Conservation (phyloP, 64 coral and sea anemone species). For the Orbicella faveolata region DNA sequence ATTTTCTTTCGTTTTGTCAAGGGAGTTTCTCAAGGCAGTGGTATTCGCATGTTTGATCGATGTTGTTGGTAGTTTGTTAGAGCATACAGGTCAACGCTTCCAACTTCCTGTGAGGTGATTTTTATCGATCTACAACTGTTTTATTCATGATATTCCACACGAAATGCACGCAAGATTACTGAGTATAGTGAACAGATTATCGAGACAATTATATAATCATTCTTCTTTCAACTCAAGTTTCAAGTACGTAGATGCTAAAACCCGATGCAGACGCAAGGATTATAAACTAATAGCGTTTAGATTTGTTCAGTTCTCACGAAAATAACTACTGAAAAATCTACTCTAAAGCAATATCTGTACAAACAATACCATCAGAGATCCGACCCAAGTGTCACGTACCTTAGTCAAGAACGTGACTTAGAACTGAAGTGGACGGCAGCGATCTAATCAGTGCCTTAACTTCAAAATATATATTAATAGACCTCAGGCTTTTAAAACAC, state of each 20-base stretch:
- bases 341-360: slow-evolving; percentile 17
- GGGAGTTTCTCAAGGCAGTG: not conserved
- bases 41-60: not conserved
- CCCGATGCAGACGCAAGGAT: not conserved
- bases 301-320: slow-evolving; percentile 12
- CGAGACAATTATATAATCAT: not conserved
- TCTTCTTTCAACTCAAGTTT: not conserved
- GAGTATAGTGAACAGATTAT: not conserved
- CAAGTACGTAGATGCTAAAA: not conserved
- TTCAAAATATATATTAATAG: not conserved
- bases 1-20: slow-evolving; percentile 2
- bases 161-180: not conserved
- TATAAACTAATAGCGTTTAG: not conserved
- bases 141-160: not conserved
- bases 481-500: slow-evolving; percentile 6
- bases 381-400: slow-evolving; percentile 21
- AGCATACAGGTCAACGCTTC: not conserved
- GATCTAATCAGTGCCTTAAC: not conserved
- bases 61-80: not conserved
- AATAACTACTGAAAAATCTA: not conserved
- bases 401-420: not conserved
- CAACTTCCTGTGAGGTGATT: not conserved
- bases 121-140: not conserved
- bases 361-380: not conserved
- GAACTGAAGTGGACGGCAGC: slow-evolving; percentile 13